Evolutionary conservation across 2,888 invertebrate genomes (phyloP), one percentile per base, ranked within the genome.

Genomic region (Thalpophila matura): DNA sequence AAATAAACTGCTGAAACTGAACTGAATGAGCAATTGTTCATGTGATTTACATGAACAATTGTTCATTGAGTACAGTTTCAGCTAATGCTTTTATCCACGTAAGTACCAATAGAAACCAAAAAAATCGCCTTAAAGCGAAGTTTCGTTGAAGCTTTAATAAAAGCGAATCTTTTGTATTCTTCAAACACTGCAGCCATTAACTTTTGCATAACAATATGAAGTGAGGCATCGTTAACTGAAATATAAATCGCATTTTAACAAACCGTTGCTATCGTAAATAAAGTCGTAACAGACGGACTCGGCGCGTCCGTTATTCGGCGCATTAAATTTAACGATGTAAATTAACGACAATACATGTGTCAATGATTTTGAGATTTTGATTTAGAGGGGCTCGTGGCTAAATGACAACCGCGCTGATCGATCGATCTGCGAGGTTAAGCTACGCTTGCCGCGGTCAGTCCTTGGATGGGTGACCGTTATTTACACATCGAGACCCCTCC

Each of bases 321-420:
- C 68, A 67, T 76, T 62, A 76, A 61, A 79, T 74, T 79, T 81
- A 62, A 81, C 65, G 74, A 68, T 63, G 26, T 50, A 63, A 76
- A 76, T 81, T 81, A 81, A 79, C 63, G 65, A 63, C 58, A 58
- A 5, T 61, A 71, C 80, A 76, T 69, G 63, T 81, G 77, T 79
- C 74, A 76, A 65, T 71, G 69, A 67, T 70, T 74, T 67, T 72
- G n/a, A n/a, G n/a, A n/a, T n/a, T n/a, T n/a, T n/a, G n/a, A n/a
- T n/a, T n/a, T n/a, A n/a, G n/a, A n/a, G n/a, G n/a, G n/a, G n/a
- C n/a, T n/a, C n/a, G n/a, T n/a, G n/a, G n/a, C n/a, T n/a, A n/a
- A n/a, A n/a, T n/a, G n/a, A n/a, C n/a, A n/a, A n/a, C n/a, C n/a
- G n/a, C n/a, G n/a, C n/a, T n/a, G n/a, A n/a, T n/a, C n/a, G n/a